A percentile compares a stretch with the other conserved stretches of the same genome.
phyloP scores from a whole-genome alignment of 2,888 invertebrate species.

The Athetis lepigone region DNA sequence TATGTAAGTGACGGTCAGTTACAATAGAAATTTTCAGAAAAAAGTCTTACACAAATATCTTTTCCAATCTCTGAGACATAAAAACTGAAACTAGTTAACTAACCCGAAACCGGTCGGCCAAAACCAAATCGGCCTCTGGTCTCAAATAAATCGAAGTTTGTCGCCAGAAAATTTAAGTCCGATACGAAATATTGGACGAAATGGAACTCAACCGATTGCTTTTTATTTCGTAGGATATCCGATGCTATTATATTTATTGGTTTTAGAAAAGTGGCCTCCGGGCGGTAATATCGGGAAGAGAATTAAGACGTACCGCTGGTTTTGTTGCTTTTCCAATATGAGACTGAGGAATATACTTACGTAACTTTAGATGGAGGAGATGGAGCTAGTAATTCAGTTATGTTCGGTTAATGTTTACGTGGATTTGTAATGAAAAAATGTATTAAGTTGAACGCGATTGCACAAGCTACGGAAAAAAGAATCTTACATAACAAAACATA shows the following conservation, averaged over 20 bases:
- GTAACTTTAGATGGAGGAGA: slow-evolving; percentile 4
- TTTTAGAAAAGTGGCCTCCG: slow-evolving; percentile 81
- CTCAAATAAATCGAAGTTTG: slow-evolving; percentile 56
- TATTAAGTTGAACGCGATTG: too few species aligned
- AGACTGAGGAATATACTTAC: slow-evolving; percentile 16
- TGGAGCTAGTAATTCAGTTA: slow-evolving; percentile 10
- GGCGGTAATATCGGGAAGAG: slow-evolving; percentile 74
- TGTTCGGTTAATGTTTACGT: neutral
- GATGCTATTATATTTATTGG: slow-evolving; percentile 84
- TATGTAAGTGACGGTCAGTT: too few species aligned
- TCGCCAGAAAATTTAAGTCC: slow-evolving; percentile 67
- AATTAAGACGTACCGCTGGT: slow-evolving; percentile 72
- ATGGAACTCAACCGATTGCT: slow-evolving; percentile 75
- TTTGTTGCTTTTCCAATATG: slow-evolving; percentile 35
- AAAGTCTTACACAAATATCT: neutral
- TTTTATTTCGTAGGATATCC: slow-evolving; percentile 80
- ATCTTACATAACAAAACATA: too few species aligned
- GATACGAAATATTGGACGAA: slow-evolving; percentile 74
- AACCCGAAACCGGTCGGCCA: slow-evolving; percentile 34
- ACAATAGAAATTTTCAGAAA: too few species aligned
- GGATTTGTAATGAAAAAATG: neutral
- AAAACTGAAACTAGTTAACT: slow-evolving; percentile 34
- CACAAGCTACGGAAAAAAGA: too few species aligned
- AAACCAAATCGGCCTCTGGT: slow-evolving; percentile 41
- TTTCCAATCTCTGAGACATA: slow-evolving; percentile 1